phyloP scores from a whole-genome alignment of 1,140 invertebrate species.

The fruit fly (Drosophila melanogaster) region DNA sequence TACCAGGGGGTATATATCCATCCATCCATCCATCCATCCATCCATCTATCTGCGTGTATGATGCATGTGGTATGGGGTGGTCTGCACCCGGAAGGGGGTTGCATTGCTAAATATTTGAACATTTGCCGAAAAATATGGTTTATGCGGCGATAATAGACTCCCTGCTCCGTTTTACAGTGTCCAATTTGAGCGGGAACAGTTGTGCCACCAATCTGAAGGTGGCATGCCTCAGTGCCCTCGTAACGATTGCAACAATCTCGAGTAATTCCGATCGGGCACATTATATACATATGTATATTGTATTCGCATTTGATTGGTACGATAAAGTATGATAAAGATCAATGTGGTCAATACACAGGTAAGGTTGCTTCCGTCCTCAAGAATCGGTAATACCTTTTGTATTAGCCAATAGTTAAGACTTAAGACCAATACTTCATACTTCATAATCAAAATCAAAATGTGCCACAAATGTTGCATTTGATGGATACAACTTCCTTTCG shows the following conservation, averaged over 20 bases:
- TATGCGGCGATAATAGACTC: slow-evolving; percentile 69
- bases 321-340: background rate
- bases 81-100: slow-evolving; percentile 11
- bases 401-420: no score
- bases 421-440: no score
- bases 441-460: no score
- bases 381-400: no score
- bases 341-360: no score
- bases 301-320: no score
- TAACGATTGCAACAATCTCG: background rate
- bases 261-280: background rate
- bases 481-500: no score
- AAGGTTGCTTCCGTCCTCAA: no score
- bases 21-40: no score
- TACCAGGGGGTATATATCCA: slow-evolving; percentile 38
- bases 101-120: slow-evolving; percentile 73
- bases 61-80: background rate
- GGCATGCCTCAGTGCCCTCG: background rate
- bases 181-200: slow-evolving; percentile 75
- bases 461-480: no score
- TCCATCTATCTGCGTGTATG: no score
- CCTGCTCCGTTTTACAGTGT: slow-evolving; percentile 29
- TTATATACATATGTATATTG: background rate
- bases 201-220: slow-evolving; percentile 28
- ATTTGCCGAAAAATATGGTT: slow-evolving; percentile 80